phyloP scores from a whole-genome alignment of 1,140 invertebrate species.

The Littorina saxatilis region DNA sequence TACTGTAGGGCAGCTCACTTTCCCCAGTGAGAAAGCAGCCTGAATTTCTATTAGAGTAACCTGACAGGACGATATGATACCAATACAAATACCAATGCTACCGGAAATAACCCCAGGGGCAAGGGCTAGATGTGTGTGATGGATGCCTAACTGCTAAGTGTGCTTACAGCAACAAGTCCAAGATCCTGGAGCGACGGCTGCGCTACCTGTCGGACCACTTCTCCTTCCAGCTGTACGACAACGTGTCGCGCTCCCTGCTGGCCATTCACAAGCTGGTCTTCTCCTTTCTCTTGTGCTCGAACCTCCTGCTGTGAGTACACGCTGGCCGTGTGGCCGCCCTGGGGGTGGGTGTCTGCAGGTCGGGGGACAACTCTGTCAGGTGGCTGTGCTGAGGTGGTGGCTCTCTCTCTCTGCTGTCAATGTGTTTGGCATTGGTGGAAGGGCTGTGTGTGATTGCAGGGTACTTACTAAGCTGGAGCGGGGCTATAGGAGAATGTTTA shows the following conservation, averaged over 20 bases:
- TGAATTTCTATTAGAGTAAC: too few relatives aligned
- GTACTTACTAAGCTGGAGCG: too few relatives aligned
- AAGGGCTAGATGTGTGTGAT: too few relatives aligned
- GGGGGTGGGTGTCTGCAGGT: background rate
- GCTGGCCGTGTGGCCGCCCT: background rate
- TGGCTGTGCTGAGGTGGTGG: too few relatives aligned
- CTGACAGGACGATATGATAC: too few relatives aligned
- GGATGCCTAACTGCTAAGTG: slow-evolving; percentile 1
- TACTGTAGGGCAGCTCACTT: too few relatives aligned
- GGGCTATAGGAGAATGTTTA: too few relatives aligned
- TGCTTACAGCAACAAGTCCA: slow-evolving; percentile 78
- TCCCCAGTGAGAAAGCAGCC: too few relatives aligned
- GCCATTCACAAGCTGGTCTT: slow-evolving; percentile 75
- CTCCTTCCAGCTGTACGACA: slow-evolving; percentile 75
- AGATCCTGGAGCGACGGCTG: slow-evolving; percentile 74
- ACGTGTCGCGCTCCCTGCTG: slow-evolving; percentile 75
- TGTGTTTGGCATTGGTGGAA: background rate
- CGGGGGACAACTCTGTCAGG: too few relatives aligned
- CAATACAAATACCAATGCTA: too few relatives aligned
- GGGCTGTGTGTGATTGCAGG: too few relatives aligned
- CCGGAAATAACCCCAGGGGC: too few relatives aligned
- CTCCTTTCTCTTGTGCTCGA: slow-evolving; percentile 74
- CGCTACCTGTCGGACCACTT: slow-evolving; percentile 76
- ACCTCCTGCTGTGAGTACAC: slow-evolving; percentile 70
- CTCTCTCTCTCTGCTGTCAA: background rate